Conservation (phyloP, 2,797 vertebrate species). For the Cercopithecus hamlyni region DNA sequence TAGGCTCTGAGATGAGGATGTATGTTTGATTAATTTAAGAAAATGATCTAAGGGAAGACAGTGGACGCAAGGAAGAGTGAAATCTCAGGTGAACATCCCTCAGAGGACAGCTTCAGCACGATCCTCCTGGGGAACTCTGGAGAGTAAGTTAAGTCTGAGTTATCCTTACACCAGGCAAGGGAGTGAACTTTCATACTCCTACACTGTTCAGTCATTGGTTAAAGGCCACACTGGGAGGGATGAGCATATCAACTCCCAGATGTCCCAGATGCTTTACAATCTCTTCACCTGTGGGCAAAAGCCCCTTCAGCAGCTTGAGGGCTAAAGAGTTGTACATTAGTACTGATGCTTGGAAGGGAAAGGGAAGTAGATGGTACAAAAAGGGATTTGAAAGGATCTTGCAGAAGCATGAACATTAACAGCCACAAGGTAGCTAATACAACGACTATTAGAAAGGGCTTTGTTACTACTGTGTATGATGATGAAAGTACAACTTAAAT, state of each 20-base stretch:
- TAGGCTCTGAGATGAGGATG: background rate
- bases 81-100: background rate
- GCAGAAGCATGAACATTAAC: background rate
- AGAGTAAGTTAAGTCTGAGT: background rate
- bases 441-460: background rate
- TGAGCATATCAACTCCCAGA: background rate
- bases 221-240: background rate
- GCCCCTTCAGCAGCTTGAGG: background rate
- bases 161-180: background rate
- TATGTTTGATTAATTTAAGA: constrained; percentile 8
- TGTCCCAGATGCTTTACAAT: background rate
- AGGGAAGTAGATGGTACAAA: background rate
- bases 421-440: background rate
- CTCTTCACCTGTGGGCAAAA: background rate
- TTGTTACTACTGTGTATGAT: background rate
- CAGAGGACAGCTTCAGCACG: background rate
- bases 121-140: background rate
- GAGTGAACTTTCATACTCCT: background rate
- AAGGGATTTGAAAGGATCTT: background rate
- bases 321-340: background rate
- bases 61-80: background rate
- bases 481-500: background rate
- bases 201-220: background rate
- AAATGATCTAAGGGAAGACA: background rate
- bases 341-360: background rate